Conservation (phyloP, 2,113 vertebrate genomes). For the Oncorhynchus clarkii region DNA sequence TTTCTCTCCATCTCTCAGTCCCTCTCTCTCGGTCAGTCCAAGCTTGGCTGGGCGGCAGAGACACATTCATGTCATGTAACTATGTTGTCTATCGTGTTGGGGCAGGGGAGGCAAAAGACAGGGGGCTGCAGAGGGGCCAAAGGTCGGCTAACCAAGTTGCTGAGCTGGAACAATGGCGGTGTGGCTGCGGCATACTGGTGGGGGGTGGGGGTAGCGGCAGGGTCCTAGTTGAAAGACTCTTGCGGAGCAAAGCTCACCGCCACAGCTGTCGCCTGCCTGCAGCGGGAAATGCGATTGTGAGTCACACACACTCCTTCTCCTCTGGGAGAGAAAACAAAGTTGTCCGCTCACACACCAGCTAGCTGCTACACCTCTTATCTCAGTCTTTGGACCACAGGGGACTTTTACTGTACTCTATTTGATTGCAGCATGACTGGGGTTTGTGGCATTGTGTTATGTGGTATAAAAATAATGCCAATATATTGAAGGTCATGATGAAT, state of each 20-base stretch:
- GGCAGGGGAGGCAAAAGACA: background rate
- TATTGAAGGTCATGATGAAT: too few relatives aligned
- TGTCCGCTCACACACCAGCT: background rate
- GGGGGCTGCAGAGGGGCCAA: constrained; percentile 20
- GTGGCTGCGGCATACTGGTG: constrained; percentile 29
- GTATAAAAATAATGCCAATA: too few relatives aligned
- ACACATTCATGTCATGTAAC: constrained; percentile 48
- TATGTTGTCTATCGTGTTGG: constrained; percentile 27
- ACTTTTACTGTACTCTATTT: too few relatives aligned
- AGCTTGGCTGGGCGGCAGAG: constrained; percentile 7
- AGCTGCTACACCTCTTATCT: too few relatives aligned
- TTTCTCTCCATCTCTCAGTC: background rate
- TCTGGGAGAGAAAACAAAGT: background rate
- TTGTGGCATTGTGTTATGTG: too few relatives aligned
- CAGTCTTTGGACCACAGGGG: too few relatives aligned
- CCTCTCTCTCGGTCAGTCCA: constrained; percentile 3
- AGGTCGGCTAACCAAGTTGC: constrained; percentile 32
- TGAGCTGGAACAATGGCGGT: constrained; percentile 44
- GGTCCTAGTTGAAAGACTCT: constrained; percentile 6
- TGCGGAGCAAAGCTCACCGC: background rate
- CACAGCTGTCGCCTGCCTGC: constrained; percentile 8
- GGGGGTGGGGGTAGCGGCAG: background rate
- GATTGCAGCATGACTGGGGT: too few relatives aligned
- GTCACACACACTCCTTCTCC: constrained; percentile 2
- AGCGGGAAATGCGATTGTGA: too few relatives aligned